Conservation (phyloP, 1,140 invertebrate species). For the Leptopilina boulardi region DNA sequence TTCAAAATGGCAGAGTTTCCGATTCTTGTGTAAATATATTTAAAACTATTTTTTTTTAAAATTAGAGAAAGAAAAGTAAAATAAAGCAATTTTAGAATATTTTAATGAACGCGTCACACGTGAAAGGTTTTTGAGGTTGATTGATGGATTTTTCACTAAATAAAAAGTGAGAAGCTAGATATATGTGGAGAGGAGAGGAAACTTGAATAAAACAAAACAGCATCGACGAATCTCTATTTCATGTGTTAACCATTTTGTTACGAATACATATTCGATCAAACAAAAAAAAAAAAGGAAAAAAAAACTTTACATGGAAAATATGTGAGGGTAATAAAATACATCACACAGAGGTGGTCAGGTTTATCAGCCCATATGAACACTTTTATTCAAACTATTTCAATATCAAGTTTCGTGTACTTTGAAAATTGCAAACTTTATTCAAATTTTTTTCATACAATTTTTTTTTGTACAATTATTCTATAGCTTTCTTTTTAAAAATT, state of each 20-base stretch:
- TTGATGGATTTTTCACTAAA: conserved; percentile 32
- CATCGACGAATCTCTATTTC: background rate
- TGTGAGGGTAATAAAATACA: conserved; percentile 20
- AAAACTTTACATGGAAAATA: conserved; percentile 7
- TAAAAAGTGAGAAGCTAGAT: conserved; percentile 8
- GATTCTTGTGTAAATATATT: background rate
- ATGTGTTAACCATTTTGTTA: background rate
- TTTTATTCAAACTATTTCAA: conserved; percentile 9
- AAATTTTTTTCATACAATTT: background rate
- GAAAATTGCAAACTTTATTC: background rate
- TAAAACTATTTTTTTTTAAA: background rate
- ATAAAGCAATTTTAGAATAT: conserved; percentile 42
- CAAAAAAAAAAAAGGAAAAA: too few relatives aligned
- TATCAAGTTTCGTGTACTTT: background rate
- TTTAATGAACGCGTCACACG: conserved; percentile 42
- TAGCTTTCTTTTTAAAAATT: background rate
- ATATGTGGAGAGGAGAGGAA: background rate
- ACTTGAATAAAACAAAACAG: conserved; percentile 6
- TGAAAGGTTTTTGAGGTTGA: conserved; percentile 35
- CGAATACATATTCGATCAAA: background rate
- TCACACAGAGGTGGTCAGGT: background rate
- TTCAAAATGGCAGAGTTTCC: background rate
- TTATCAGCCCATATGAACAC: background rate
- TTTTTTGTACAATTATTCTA: background rate
- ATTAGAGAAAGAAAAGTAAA: conserved; percentile 22